Conservation (phyloP, 2,888 invertebrate genomes). For the Mythimna ferrago region DNA sequence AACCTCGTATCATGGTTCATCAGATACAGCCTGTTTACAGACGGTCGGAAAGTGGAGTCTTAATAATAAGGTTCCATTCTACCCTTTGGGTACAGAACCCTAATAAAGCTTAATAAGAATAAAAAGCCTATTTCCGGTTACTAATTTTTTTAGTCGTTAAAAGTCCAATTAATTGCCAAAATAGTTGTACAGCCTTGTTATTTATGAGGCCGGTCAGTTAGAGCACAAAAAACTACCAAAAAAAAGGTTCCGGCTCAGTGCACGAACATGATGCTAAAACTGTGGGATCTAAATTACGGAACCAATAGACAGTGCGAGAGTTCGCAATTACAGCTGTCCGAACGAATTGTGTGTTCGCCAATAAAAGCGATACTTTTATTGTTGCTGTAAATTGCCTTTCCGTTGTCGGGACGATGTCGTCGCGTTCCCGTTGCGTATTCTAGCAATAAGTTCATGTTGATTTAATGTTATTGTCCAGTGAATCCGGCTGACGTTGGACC, state of each 20-base stretch:
- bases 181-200: slow-evolving; percentile 46
- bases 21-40: no score
- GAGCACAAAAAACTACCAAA: slow-evolving; percentile 52
- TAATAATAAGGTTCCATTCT: no score
- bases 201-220: slow-evolving; percentile 57
- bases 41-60: no score
- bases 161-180: slow-evolving; percentile 50
- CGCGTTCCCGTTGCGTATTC: slow-evolving; percentile 77
- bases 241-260: slow-evolving; percentile 61
- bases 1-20: no score
- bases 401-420: slow-evolving; percentile 79
- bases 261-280: slow-evolving; percentile 80
- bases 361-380: slow-evolving; percentile 89
- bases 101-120: neutral
- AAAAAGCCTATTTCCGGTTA: slow-evolving; percentile 5
- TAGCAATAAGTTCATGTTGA: slow-evolving; percentile 80
- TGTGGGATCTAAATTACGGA: slow-evolving; percentile 85
- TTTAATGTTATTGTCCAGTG: slow-evolving; percentile 81
- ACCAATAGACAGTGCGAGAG: slow-evolving; percentile 85
- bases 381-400: slow-evolving; percentile 84
- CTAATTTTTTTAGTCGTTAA: slow-evolving; percentile 11
- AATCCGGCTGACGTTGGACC: slow-evolving; percentile 63
- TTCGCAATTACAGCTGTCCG: slow-evolving; percentile 88
- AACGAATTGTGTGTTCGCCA: slow-evolving; percentile 88
- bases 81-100: no score